phyloP scores from a whole-genome alignment of 2,888 invertebrate species.

The Elysia crispata region DNA sequence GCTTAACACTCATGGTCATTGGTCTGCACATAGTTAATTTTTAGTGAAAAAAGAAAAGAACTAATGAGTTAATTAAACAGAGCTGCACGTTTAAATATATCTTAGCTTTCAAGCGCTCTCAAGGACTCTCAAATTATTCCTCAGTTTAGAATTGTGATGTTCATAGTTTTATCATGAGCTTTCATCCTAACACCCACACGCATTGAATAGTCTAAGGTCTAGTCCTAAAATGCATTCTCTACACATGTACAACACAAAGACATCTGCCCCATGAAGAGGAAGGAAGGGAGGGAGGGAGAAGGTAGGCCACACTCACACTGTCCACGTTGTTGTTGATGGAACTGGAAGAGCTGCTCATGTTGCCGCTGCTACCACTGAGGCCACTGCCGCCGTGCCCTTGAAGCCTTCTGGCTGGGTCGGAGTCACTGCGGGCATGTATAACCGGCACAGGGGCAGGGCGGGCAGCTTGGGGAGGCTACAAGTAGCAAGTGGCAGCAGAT shows the following conservation, averaged over 20 bases:
- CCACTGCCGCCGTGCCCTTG: background rate
- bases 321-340: conserved; percentile 34
- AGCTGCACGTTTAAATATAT: too few species aligned
- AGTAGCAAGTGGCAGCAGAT: background rate
- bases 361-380: background rate
- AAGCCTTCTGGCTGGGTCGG: conserved; percentile 31
- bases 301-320: conserved; percentile 31
- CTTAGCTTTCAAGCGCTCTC: too few species aligned
- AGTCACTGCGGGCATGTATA: conserved; percentile 36
- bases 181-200: too few species aligned
- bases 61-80: too few species aligned
- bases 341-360: background rate
- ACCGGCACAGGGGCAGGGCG: background rate
- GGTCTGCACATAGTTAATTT: too few species aligned
- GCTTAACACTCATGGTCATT: too few species aligned
- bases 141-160: too few species aligned
- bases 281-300: background rate
- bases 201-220: too few species aligned
- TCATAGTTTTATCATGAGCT: too few species aligned
- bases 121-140: too few species aligned
- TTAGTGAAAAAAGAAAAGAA: too few species aligned
- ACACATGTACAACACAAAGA: background rate
- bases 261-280: background rate
- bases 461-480: background rate
- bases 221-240: too few species aligned